Evolutionary conservation across 2,797 vertebrate species (phyloP), one percentile per base, ranked within the genome.

Genomic region (Gymnocypris eckloni): DNA sequence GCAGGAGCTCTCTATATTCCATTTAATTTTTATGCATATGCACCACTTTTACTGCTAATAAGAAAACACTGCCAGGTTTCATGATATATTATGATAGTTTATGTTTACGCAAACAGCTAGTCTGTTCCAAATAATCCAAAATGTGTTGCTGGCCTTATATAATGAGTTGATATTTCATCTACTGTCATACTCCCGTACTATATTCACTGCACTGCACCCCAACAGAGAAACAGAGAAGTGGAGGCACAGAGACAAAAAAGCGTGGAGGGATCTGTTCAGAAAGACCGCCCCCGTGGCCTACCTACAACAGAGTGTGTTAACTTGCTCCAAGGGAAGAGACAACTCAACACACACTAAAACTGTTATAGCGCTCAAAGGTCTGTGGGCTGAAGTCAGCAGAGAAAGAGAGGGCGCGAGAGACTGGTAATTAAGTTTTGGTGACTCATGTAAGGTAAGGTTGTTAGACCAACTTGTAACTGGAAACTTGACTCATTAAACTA

Each of bases 401-500:
- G n/a, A 69, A 8, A 43, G 75, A 76, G 20, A n/a, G 52, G 56
- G 39, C n/a, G 43, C 28, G 2, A 37, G 39, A 61, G 66, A 48
- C 28, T 20, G n/a, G 56, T 33, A 79, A 72, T 50, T 61, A 79
- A 50, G 64, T 71, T 83, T 71, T 56, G 52, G 70, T 82, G 81
- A 87, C 81, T 87, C 73, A 87, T 56, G 73, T 37, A 72, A 78
- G 50, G 56, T 69, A 20, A 79, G 52, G 45, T 50, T 82, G 50
- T 78, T 77, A 71, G 20, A 83, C 72, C 61, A 48, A 71, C 66
- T 79, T 79, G 50, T 72, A 84, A 79, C 79, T 86, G 87, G 70
- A 85, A 84, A 88, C 85, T 81, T 86, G 72, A 84, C 64, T 84
- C 78, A 86, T 76, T 78, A 84, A 80, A 52, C 48, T 84, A 76